Evolutionary conservation across 1,140 invertebrate genomes (phyloP), one percentile per base, ranked within the genome.

Genomic region (Antheraea mylitta): DNA sequence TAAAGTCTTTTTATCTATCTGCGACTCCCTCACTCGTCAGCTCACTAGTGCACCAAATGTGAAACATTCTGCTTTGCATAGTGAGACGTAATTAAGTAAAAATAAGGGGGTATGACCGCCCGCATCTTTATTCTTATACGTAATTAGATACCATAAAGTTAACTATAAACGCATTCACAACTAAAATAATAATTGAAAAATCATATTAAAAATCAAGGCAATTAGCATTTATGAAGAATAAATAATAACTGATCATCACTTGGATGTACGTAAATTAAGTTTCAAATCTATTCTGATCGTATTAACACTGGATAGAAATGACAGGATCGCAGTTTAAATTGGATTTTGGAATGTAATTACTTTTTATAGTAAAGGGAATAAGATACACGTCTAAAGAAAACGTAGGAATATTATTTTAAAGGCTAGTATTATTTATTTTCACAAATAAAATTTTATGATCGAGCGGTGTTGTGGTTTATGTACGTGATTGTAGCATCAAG

Each of bases 1-100:
- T 53, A 53, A 53, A 53, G 16, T 16, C 45, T 53, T 53, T 53
- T 53, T 53, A 53, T 53, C 45, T 53, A 53, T 53, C 45, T 53
- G 45, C 45, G 16, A 53, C 45, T 53, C 11, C 45, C 45, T 53
- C 45, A 53, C 45, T 53, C 45, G 45, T 53, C 45, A 53, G 45
- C 45, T 53, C 1, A 13, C 45, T 5, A 53, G 45, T 16, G 45
- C 45, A 13, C 45, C 45, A 53, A 53, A 53, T 53, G 16, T 53
- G 16, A 53, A 53, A 53, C 45, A n/a, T 53, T 53, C 45, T 53
- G 16, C 16, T 53, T 53, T 53, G 45, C 45, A 53, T 53, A 53
- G 7, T 6, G 45, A 6, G 5, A 6, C 45, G 45, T 53, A 53
- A 53, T 53, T 2, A 13, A 6, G 9, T 6, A 53, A 13, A 6